Base-by-base conservation (phyloP, 1,140 invertebrate species). In the Asbolus verrucosus region DNA sequence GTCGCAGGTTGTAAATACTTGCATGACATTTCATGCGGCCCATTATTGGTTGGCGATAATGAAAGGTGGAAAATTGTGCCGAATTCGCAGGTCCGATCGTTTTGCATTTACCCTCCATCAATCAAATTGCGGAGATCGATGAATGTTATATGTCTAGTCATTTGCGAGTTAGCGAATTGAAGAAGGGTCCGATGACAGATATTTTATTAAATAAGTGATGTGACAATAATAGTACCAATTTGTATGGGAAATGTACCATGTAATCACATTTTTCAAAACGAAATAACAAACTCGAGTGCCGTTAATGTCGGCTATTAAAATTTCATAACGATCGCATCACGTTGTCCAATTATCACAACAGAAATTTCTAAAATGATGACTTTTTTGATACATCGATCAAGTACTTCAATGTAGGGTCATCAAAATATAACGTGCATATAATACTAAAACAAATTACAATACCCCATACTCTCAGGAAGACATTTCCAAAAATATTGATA, bases 201-300 rank as follows among this genome's bases (percentile, higher is more conserved):
- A 24, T 54, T 43, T 54, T 54, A 54, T 54, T 54, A 54, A 54
- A 54, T 54, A 54, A 54, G 46, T 24, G 46, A 30, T 54, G n/a
- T 54, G 46, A 21, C 46, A 11, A 54, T 54, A 54, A 43, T 43
- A 43, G 13, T 9, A 9, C 39, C 39, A 50, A 50, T 50, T 50
- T 50, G 43, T n/a, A 16, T 15, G 39, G 15, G 39, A 43, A 43
- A 43, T 43, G 39, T 43, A 18, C 39, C 5, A 14, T 14, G 15
- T 43, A 43, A 43, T 43, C 39, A 14, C 9, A 16, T 43, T 43
- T 43, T 43, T 43, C 5, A 14, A 3, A 18, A 3, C 39, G 39
- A 43, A 38, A 38, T 38, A 38, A 38, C 33, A 38, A 38, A 6
- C 6, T 6, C 11, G 5, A 16, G 13, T 1, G 13, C 39, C 39